Evolutionary conservation across 2,113 vertebrate genomes (phyloP), one percentile per base, ranked within the genome.

Genomic region (Scolopax mira): DNA sequence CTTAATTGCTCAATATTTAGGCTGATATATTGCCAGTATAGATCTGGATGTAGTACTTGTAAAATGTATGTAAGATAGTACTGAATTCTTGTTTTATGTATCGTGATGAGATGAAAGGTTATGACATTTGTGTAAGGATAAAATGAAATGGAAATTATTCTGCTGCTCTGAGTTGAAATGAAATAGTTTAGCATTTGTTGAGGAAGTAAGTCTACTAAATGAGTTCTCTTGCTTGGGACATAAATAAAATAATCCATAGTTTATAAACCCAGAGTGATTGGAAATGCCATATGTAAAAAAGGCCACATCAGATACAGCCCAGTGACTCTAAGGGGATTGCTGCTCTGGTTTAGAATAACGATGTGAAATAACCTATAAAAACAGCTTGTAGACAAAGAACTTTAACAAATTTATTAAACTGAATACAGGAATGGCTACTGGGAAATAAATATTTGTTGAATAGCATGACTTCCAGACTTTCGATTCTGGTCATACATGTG

Each of bases 131-230:
- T 74, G 28, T 86, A 55, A 60, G 48, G 65, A 58, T 81, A 73
- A 84, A 92, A 84, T 74, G 18, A 91, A 95, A 82, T 82, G 41
- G n/a, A 88, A 89, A 80, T 91, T 83, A 70, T 79, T 93, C 66
- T 91, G 21, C 51, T 85, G 46, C 31, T 37, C 21, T 55, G 23
- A 44, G 14, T 48, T 88, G 64, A 83, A 85, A 64, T 95, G 1
- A 94, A 95, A 73, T 69, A 72, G 35, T 79, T 83, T 4, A 74
- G 24, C 18, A 72, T 89, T 92, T 91, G 27, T 46, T 72, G 48
- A 92, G 41, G 41, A 46, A 85, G 18, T 67, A 55, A 74, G 35
- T 73, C 13, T 30, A 55, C 79, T 85, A 73, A 88, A 83, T 82
- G 37, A 88, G 18, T 80, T 91, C 30, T 57, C 41, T 71, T 83